Evolutionary conservation across 2,888 invertebrate species (phyloP).

Genomic region (Philaethria dido): DNA sequence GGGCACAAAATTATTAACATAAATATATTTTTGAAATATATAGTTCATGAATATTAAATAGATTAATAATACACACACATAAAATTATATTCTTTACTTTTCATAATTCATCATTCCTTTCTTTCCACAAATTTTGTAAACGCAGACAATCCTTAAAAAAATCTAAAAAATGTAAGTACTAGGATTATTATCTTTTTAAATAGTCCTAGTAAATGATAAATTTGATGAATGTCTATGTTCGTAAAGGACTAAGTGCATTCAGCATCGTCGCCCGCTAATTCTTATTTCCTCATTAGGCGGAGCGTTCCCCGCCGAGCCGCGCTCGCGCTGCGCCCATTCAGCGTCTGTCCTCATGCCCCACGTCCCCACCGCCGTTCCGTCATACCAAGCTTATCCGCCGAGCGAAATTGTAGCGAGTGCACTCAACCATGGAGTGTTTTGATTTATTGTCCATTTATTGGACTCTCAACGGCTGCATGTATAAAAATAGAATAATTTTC

Average conservation of each 20-base stretch:
- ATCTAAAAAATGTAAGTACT: no score
- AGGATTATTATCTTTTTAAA: no score
- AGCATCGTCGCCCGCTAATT: constrained; percentile 77
- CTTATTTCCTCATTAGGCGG: constrained; percentile 81
- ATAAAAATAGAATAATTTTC: constrained; percentile 61
- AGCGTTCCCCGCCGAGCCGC: constrained; percentile 58
- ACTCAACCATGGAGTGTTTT: constrained; percentile 73
- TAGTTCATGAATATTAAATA: no score
- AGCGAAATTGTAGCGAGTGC: constrained; percentile 71
- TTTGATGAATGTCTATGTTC: constrained; percentile 51
- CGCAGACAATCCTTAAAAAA: no score
- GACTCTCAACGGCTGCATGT: constrained; percentile 59
- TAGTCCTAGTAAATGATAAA: constrained; percentile 28
- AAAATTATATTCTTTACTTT: no score
- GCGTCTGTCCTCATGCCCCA: constrained; percentile 50
- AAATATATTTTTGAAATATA: no score
- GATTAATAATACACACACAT: no score
- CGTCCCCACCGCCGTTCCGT: constrained; percentile 52
- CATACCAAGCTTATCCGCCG: constrained; percentile 54
- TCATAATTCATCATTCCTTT: no score
- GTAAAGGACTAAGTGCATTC: constrained; percentile 69
- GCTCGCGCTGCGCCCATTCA: constrained; percentile 68
- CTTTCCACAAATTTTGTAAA: no score
- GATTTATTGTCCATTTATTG: constrained; percentile 80
- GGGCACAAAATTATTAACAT: no score